These are phyloP conservation scores for Mythimna loreyi DNA, from an alignment of 2,888 invertebrate genomes.

Conservation along the genomic window DNA sequence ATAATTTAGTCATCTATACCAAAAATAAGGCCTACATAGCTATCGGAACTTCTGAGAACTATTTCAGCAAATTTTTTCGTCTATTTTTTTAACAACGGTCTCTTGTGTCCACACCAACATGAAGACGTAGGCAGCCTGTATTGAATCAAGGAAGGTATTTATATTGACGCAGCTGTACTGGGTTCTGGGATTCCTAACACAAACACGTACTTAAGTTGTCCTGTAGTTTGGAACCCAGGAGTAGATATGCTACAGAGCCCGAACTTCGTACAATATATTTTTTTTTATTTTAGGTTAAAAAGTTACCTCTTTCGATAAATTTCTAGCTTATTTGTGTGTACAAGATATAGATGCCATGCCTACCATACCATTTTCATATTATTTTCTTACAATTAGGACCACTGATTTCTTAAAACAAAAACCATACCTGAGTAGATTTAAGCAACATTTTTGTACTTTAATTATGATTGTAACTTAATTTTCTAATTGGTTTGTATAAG, in stretches of 20 bases:
- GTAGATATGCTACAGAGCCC: constrained; percentile 9
- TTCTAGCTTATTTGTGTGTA: too few relatives aligned
- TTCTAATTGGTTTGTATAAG: too few relatives aligned
- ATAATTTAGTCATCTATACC: too few relatives aligned
- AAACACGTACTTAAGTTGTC: constrained; percentile 16
- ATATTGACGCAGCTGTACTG: constrained; percentile 30
- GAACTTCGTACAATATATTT: not conserved
- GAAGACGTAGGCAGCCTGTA: constrained; percentile 1
- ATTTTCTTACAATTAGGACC: too few relatives aligned
- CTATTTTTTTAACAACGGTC: not conserved
- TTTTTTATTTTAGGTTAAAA: not conserved
- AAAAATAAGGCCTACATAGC: too few relatives aligned
- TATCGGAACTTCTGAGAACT: not conserved
- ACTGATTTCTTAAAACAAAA: too few relatives aligned
- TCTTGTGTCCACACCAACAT: not conserved
- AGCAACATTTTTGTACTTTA: too few relatives aligned
- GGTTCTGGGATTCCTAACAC: constrained; percentile 13
- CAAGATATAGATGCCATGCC: too few relatives aligned
- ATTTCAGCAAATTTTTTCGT: not conserved
- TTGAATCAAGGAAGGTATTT: constrained; percentile 3
- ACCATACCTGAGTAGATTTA: too few relatives aligned
- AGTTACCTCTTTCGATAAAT: too few relatives aligned
- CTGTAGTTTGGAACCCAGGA: constrained; percentile 5
- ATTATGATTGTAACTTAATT: too few relatives aligned
- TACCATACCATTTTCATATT: too few relatives aligned